Base-by-base conservation (phyloP, 2,888 invertebrate species). In the Nymphalis c-album region DNA sequence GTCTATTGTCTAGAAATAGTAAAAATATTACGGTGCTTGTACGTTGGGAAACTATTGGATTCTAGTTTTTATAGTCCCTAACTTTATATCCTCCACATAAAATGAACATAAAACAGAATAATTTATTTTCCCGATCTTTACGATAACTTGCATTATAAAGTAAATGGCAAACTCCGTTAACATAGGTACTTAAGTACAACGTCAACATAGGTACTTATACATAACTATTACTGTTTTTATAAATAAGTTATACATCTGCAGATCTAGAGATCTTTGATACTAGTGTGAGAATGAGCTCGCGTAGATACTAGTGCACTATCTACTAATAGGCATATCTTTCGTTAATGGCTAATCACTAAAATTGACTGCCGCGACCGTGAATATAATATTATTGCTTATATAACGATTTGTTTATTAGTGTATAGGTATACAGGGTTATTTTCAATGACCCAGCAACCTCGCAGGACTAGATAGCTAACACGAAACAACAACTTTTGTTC, bases 41-140 rank as follows among this genome's bases (percentile, higher is more conserved):
- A 66, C 16, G 35, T 47, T 13, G 40, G 7, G 60, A 65, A 65
- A 55, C 47, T 57, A 63, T 69, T 64, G 26, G 46, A 60, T 67
- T 61, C 64, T 67, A 63, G 60, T 31, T 64, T 66, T 67, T 69
- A 71, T 71, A 51, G 64, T 67, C 62, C 26, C 60, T 61, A 50
- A 17, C 46, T 71, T 71, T 67, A 69, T 60, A 69, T 40, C 40
- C 10, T 40, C 40, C 57, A 64, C 71, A 62, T 71, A 64, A 69
- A 71, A 63, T 7, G 22, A n/a, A 47, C 57, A 57, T 71, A 69
- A 71, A 67, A 55, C 26, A 17, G 40, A 17, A 57, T 71, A 62
- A 69, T 71, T 64, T 71, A 69, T 64, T 67, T 62, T 64, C 62
- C n/a, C 61, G 58, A 55, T 61, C 46, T 67, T 61, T 63, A 60